Base-by-base conservation (phyloP, 2,888 invertebrate species). In the Polydesmus complanatus region DNA sequence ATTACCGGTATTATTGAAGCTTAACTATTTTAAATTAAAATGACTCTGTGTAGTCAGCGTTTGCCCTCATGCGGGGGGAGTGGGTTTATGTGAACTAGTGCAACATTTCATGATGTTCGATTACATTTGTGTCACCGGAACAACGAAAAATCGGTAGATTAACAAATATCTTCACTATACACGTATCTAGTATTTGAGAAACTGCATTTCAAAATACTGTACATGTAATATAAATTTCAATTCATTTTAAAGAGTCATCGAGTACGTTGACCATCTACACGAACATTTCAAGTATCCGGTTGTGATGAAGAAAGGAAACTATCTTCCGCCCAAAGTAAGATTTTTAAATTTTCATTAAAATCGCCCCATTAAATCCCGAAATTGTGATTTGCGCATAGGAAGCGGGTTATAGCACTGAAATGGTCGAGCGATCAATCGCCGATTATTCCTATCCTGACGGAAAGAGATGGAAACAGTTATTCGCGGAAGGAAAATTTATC, bases 11-110 rank as follows among this genome's bases (percentile, higher is more conserved):
- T 54, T 51, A 51, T 5, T n/a, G n/a, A 51, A 51, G 8, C n/a
- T 51, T 3, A 3, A 2, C 37, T 47, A 2, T 56, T 48, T 56
- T 11, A 56, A 47, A 2, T 8, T 37, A 37, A 37, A 8, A 5
- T 37, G 37, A n/a, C n/a, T n/a, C 23, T 62, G 73, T 76, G 23
- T 73, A 91, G 91, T 92, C 19, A 89, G 89, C 69, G 89, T 94
- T 1, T 92, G 91, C 71, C 93, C 94, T 0, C 93, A 94, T 76
- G 92, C 91, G 62, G 94, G 93, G n/a, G 94, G 93, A 5, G 86
- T 93, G 11, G 93, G 92, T 1, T 79, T 94, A 2, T 93, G 93
- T 70, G 93, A 93, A 77, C 86, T 92, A 84, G 90, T 93, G 1
- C 92, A 92, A 68, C 93, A 94, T 75, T 77, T 93, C 53, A 88